Conservation (phyloP, 1,140 invertebrate genomes). For the Drosophila guanche region DNA sequence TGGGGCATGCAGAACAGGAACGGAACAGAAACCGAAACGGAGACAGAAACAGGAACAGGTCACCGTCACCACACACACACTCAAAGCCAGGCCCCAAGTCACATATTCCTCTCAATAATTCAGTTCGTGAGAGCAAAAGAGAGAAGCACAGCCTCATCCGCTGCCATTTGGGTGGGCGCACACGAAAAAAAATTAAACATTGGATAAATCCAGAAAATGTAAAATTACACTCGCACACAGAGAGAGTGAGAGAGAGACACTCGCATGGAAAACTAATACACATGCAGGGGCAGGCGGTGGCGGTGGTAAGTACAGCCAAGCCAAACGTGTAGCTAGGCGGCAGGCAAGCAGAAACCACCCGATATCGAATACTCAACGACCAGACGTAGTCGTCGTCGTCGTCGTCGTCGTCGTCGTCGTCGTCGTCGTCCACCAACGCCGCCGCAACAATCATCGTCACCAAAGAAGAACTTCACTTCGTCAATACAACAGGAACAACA, state of each 20-base stretch:
- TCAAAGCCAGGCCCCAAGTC: constrained; percentile 45
- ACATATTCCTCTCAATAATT: constrained; percentile 76
- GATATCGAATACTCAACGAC: constrained; percentile 63
- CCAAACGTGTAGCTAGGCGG: constrained; percentile 29
- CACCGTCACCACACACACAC: constrained; percentile 38
- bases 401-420: constrained; percentile 35
- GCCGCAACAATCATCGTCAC: constrained; percentile 77
- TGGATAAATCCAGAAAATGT: constrained; percentile 81
- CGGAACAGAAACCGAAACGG: constrained; percentile 46
- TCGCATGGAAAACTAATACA: constrained; percentile 77
- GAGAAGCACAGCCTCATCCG: constrained; percentile 26
- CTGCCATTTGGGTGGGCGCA: constrained; percentile 71
- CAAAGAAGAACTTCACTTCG: constrained; percentile 77
- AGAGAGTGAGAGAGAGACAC: constrained; percentile 30
- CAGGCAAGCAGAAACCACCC: constrained; percentile 60
- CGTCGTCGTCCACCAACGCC: constrained; percentile 58
- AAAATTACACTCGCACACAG: constrained; percentile 70
- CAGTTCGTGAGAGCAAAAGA: constrained; percentile 61
- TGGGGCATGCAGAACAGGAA: constrained; percentile 47
- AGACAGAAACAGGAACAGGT: constrained; percentile 66
- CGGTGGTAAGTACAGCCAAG: constrained; percentile 36
- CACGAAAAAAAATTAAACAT: constrained; percentile 73
- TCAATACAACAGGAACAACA: constrained; percentile 66
- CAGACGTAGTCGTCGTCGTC: constrained; percentile 37
- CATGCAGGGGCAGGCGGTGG: constrained; percentile 45